Evolutionary conservation across 2,113 vertebrate species (phyloP), one percentile per base, ranked within the genome.

Genomic region (Balaenoptera acutorostrata): DNA sequence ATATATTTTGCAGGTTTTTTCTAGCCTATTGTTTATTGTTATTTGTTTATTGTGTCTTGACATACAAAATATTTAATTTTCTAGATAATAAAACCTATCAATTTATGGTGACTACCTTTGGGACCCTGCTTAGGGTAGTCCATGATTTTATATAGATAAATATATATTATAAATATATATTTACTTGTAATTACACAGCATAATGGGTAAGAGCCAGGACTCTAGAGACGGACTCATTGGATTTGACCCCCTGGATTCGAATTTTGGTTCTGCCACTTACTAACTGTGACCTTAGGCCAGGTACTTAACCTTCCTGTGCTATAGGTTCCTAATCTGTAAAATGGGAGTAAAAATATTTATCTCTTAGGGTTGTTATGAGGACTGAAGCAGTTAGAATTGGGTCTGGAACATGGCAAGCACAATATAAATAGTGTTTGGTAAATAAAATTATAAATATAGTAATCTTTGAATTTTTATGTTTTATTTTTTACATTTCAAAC

Each of bases 401-500:
- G 18, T 23, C 31, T 66, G 8, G 72, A 95, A 72, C 29, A 44
- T 46, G 55, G 31, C 81, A 74, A 92, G 39, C 55, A 88, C 46
- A 74, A 61, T 75, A 21, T 81, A 80, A 88, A 7, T 91, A 31
- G 46, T 77, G 36, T 61, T 83, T 52, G 21, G 55, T 36, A 91
- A 84, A 59, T 95, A 59, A 41, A 63, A 55, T 52, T 52, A 68
- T 83, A 88, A 81, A 63, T 59, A 29, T 13, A 63, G 18, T 64
- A 23, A 55, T 81, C 18, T 78, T 86, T 91, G 21, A 41, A 63
- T 85, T 85, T 66, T 94, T 81, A 80, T 49, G 41, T 75, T 64
- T 84, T 77, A 52, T n/a, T 72, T 95, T 92, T 86, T 81, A 81
- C 9, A 81, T 92, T 81, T 64, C 83, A 87, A 85, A 74, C 29